These are phyloP conservation scores for Cebidichthys violaceus DNA, from an alignment of 2,113 vertebrate species.

Conservation along the genomic window DNA sequence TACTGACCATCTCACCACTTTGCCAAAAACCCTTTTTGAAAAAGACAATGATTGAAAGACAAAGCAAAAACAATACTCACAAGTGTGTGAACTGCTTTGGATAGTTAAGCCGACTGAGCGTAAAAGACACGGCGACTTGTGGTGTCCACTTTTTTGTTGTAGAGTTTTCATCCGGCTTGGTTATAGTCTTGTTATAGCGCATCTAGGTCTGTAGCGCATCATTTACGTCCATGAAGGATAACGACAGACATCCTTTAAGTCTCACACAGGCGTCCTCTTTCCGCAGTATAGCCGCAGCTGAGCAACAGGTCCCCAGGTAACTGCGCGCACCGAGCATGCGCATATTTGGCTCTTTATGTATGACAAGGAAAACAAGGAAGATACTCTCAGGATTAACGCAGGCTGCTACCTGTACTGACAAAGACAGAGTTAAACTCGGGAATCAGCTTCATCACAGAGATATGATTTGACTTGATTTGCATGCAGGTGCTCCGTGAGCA, in stretches of 20 bases:
- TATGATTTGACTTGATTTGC: constrained; percentile 52
- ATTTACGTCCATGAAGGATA: neutral
- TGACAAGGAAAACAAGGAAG: neutral
- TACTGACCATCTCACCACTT: neutral
- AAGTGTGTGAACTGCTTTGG: constrained; percentile 2
- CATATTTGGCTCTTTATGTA: neutral
- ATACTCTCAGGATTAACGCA: neutral
- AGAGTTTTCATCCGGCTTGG: constrained; percentile 42
- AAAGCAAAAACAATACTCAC: constrained; percentile 56
- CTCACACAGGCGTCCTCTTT: neutral
- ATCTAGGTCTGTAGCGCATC: neutral
- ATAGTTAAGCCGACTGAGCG: neutral
- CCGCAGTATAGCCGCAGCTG: constrained; percentile 14
- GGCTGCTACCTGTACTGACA: neutral
- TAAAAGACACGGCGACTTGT: constrained; percentile 9
- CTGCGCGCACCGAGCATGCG: constrained; percentile 52
- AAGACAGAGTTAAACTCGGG: neutral
- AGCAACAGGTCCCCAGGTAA: constrained; percentile 70
- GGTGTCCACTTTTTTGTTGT: constrained; percentile 3
- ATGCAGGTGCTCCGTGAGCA: constrained; percentile 29
- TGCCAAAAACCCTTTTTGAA: neutral
- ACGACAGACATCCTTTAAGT: neutral
- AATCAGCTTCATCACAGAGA: neutral
- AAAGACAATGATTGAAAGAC: neutral
- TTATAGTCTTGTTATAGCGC: constrained; percentile 2